These are phyloP conservation scores for Sebastes matsubarae DNA, from an alignment of 2,797 vertebrate species.

Conservation along the genomic window DNA sequence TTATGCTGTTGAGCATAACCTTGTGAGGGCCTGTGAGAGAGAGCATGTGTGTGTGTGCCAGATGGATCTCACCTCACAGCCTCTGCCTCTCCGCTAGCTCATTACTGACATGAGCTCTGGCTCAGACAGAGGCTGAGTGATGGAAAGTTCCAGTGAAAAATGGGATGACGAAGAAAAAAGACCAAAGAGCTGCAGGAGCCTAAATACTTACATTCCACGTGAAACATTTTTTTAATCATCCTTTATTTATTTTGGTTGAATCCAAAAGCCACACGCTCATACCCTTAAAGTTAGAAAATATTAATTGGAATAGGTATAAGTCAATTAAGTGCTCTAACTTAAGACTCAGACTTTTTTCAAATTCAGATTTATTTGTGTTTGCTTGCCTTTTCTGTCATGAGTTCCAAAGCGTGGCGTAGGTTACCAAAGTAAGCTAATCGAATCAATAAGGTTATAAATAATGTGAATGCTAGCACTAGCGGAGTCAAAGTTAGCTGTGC, in stretches of 20 bases:
- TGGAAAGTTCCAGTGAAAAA: slow-evolving; percentile 60
- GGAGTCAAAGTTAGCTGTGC: no score
- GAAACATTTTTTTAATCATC: not conserved
- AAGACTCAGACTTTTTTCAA: not conserved
- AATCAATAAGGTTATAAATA: no score
- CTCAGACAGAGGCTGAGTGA: slow-evolving; percentile 65
- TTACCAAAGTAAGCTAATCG: no score
- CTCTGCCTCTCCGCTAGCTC: slow-evolving; percentile 74
- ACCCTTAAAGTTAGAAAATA: not conserved
- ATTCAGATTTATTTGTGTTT: not conserved
- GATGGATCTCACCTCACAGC: slow-evolving; percentile 80
- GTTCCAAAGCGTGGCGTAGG: not conserved
- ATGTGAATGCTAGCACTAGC: no score
- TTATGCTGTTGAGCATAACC: slow-evolving; percentile 76
- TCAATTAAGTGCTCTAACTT: not conserved
- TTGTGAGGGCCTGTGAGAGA: slow-evolving; percentile 76
- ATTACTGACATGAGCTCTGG: slow-evolving; percentile 80
- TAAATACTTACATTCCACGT: not conserved
- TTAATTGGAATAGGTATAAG: not conserved
- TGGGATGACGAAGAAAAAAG: slow-evolving; percentile 39
- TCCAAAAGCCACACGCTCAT: not conserved
- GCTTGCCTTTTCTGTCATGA: not conserved
- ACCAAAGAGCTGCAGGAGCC: slow-evolving; percentile 32
- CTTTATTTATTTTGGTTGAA: not conserved
- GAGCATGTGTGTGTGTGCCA: slow-evolving; percentile 58